These are phyloP conservation scores for Parascotia fuliginaria DNA, from an alignment of 2,888 invertebrate species.

Conservation along the genomic window DNA sequence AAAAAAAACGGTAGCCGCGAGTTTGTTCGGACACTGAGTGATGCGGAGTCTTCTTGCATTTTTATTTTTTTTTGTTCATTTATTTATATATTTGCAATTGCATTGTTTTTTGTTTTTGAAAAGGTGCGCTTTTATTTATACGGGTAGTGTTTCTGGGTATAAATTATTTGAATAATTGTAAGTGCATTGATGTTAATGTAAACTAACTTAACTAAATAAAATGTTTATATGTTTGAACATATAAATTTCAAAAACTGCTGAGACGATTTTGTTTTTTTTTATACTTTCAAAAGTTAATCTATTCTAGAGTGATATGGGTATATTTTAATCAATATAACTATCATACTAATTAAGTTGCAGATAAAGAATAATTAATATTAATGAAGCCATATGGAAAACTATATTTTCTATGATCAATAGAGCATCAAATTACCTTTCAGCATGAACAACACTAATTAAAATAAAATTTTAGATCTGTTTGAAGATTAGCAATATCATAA, in stretches of 20 bases:
- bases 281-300: no score
- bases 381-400: constrained; percentile 8
- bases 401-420: constrained; percentile 5
- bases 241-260: no score
- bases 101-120: constrained; percentile 21
- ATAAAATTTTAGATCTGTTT: no score
- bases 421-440: background rate
- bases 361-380: constrained; percentile 11
- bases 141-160: background rate
- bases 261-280: no score
- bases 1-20: constrained; percentile 79
- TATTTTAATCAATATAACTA: no score
- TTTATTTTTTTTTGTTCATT: constrained; percentile 51
- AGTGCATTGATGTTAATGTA: background rate
- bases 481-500: no score
- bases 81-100: constrained; percentile 37
- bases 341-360: no score
- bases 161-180: background rate
- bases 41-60: constrained; percentile 61
- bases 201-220: background rate
- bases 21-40: constrained; percentile 67
- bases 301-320: no score
- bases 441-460: background rate
- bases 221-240: no score
- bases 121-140: constrained; percentile 4